Evolutionary conservation across 2,797 vertebrate species (phyloP), one percentile per base, ranked within the genome.

Genomic region (Pitangus sulphuratus): DNA sequence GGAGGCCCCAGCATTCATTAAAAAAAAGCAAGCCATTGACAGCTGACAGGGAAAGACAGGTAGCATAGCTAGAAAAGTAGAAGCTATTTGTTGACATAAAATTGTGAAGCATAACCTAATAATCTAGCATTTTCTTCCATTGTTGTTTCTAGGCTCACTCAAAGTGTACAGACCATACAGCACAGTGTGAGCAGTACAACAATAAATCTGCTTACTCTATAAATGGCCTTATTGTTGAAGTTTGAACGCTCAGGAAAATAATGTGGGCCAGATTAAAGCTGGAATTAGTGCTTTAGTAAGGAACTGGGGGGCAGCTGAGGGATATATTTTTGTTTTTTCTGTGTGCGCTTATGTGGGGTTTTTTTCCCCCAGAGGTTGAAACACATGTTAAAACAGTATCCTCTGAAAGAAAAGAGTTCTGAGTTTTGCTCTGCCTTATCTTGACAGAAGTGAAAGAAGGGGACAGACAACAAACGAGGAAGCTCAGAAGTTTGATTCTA

Each of bases 31-130:
- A 96, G 56, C 61, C 79, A 94, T 58, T 95, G 94, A 96, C 92
- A 94, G 80, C 89, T 96, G 97, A 95, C 92, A 95, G 77, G 81
- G 69, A 82, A 93, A 95, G 95, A 93, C 94, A 95, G 95, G 96
- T 96, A 96, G 69, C 79, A 91, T 79, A 94, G 89, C 69, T 58
- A 65, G 81, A 84, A 84, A 94, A 91, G 70, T 61, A 89, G 80
- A 82, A 94, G 51, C 57, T 64, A 87, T 96, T 96, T 94, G 90
- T 96, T 97, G 96, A 91, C 88, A 93, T 45, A 96, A 60, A 93
- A 93, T 83, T 92, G 58, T 87, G 25, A 61, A 82, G 39, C 54
- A 95, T 88, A 95, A 80, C 66, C 31, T 80, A 93, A 93, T 95
- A 94, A 92, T 94, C 81, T 83, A 61, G 39, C 72, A 76, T 95